Conservation (phyloP, 2,113 vertebrate species). For the Zootoca vivipara region DNA sequence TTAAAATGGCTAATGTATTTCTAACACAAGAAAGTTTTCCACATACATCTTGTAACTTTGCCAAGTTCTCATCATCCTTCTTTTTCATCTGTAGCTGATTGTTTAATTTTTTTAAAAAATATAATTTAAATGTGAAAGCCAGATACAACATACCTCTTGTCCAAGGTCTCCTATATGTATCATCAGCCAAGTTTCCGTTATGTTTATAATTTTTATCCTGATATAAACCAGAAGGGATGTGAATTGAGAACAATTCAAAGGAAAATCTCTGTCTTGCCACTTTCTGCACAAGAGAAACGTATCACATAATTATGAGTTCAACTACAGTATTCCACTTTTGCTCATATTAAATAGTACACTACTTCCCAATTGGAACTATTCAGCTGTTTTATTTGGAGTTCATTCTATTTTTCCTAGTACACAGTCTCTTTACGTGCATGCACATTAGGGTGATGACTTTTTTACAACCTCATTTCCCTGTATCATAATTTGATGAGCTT, state of each 20-base stretch:
- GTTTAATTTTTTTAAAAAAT: conserved; percentile 4
- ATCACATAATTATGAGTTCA: conserved; percentile 19
- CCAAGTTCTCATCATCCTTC: background rate
- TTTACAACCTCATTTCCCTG: too few relatives aligned
- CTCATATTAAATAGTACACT: background rate
- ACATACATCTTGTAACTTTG: background rate
- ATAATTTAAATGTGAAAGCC: conserved; percentile 31
- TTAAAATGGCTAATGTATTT: background rate
- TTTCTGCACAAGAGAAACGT: conserved; percentile 64
- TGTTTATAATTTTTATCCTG: conserved; percentile 70
- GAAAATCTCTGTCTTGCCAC: conserved; percentile 69
- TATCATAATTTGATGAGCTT: too few relatives aligned
- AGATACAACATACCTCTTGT: conserved; percentile 71
- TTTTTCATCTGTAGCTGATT: background rate
- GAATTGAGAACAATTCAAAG: conserved; percentile 72
- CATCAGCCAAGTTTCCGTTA: conserved; percentile 61
- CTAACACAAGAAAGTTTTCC: background rate
- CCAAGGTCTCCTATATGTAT: conserved; percentile 79
- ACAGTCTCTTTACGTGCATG: background rate
- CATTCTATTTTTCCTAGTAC: background rate
- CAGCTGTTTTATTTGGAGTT: background rate
- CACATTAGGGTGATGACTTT: too few relatives aligned
- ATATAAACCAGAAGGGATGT: conserved; percentile 71
- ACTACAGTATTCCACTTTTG: background rate
- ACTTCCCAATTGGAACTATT: background rate